Evolutionary conservation across 2,888 invertebrate genomes (phyloP).

Genomic region (Lysandra coridon): DNA sequence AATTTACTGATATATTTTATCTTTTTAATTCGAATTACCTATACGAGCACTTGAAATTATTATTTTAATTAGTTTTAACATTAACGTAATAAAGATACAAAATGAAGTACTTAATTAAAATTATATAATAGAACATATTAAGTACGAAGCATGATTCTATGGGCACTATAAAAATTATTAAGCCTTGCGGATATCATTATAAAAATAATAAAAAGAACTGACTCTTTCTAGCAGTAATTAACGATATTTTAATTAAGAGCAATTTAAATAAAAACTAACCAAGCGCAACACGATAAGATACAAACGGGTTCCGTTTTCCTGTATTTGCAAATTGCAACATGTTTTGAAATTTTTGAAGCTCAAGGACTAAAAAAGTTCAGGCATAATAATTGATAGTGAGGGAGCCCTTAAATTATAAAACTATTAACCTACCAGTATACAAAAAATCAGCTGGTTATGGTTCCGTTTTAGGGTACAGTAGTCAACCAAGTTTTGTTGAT

Average conservation of each 20-base stretch:
- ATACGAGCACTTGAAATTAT: background rate
- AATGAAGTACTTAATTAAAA: background rate
- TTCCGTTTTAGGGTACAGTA: too few relatives aligned
- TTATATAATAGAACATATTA: background rate
- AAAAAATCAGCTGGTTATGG: too few relatives aligned
- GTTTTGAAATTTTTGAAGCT: background rate
- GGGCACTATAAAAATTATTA: conserved; percentile 19
- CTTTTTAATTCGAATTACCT: background rate
- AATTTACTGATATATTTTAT: background rate
- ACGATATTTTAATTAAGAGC: conserved; percentile 31
- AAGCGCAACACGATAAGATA: background rate
- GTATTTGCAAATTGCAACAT: background rate
- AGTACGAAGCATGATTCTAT: background rate
- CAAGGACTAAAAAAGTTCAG: too few relatives aligned
- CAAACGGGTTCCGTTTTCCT: conserved; percentile 5
- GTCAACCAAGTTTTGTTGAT: too few relatives aligned
- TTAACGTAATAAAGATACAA: background rate
- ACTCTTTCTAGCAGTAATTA: conserved; percentile 25
- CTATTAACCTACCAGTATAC: too few relatives aligned
- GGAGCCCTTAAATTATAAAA: too few relatives aligned
- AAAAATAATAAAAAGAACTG: conserved; percentile 15
- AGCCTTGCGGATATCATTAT: conserved; percentile 24
- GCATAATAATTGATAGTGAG: too few relatives aligned
- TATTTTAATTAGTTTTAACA: background rate
- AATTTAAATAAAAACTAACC: conserved; percentile 25